Base-by-base conservation (phyloP, 2,888 invertebrate genomes). In the Craniophora ligustri region DNA sequence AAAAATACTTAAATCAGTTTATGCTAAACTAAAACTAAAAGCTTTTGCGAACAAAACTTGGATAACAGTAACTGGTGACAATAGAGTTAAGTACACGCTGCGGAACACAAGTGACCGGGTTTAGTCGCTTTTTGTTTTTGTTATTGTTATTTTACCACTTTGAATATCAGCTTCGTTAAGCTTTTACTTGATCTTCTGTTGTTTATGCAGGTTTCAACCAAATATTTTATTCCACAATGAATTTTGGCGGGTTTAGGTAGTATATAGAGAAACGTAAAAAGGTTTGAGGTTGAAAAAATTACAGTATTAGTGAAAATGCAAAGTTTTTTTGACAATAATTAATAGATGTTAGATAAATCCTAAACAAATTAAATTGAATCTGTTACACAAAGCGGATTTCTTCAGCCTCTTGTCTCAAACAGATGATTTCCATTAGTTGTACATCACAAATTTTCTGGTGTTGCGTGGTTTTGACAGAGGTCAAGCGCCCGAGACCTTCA, bases 381-480 rank as follows among this genome's bases (percentile, higher is more conserved):
- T 15, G 6, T 38, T 46, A 50, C 32, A 26, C 11, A 31, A 50
- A 13, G 1, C 30, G 30, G n/a, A n/a, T n/a, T n/a, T n/a, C n/a
- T n/a, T n/a, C n/a, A n/a, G 30, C 30, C 30, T 30, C 30, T 30
- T 30, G 6, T 30, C 13, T 2, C 30, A 30, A 59, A 54, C 56
- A 45, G 53, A 63, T 26, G n/a, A 55, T 7, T 67, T 46, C 50
- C 58, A 62, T 63, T 68, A 67, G 62, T 67, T 66, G 62, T 55
- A 53, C 56, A 69, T 64, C 67, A 65, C 66, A 71, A 10, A 76
- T 81, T 79, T 69, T 79, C 73, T 67, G 59, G 50, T 57, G 56
- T 67, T 61, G 67, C 47, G 32, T 81, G 80, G 16, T 47, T 47
- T 49, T 77, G 81, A 81, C 81, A 79, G 76, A 75, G 81, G 78